Evolutionary conservation across 2,113 vertebrate genomes (phyloP), one percentile per base, ranked within the genome.

Genomic region (Protomyctophum bolini): DNA sequence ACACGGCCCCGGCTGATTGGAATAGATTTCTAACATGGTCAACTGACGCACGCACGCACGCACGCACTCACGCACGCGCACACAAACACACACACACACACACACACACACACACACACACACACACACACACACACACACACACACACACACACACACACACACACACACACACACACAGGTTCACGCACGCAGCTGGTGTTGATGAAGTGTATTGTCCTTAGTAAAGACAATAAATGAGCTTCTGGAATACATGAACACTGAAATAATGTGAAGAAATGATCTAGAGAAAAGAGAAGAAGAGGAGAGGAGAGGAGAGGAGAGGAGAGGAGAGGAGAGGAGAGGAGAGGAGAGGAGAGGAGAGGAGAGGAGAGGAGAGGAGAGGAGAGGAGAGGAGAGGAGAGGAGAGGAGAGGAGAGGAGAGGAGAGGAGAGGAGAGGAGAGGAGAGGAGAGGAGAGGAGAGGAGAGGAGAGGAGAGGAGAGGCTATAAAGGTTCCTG

Each of bases 381-480:
- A 10, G 21, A 8, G 15, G 28, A 33, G 57, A 59, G 8, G 28
- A 7, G 28, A 49, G 11, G 69, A 74, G 21, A 59, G 63, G 64
- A 66, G 75, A 68, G 11, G 65, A 56, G 50, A 55, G 48, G 57
- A 51, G 12, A 73, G 29, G 8, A 41, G 5, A 41, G 33, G 15
- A 57, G 29, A 11, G 11, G n/a, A 10, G 7, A 29, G 57, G 10
- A 21, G 21, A 8, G 14, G 21, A 15, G 10, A 7, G 21, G 10
- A 58, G 28, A 58, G 57, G 58, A 60, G 10, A 29, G 21, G 8
- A 10, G 21, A 8, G 15, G 28, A 33, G 57, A 59, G 8, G 28
- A 7, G 28, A 49, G 11, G 69, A 74, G 21, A 59, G 63, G 64
- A 66, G 75, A 68, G 11, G 65, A 56, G 50, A 55, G 48, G 57